Evolutionary conservation across 2,888 invertebrate genomes (phyloP), one percentile per base, ranked within the genome.

Genomic region (Limnephilus rhombicus): DNA sequence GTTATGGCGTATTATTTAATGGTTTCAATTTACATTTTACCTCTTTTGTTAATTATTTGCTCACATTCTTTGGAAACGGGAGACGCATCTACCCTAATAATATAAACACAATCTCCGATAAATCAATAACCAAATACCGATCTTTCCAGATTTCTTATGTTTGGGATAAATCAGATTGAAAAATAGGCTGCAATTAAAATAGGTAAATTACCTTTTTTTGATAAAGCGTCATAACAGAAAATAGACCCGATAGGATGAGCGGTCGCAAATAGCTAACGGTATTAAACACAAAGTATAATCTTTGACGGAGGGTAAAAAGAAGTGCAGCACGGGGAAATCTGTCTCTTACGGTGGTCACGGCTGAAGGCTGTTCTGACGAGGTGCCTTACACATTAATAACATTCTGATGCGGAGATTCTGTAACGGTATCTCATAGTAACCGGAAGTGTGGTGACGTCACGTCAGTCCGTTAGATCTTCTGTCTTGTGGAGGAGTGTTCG

Each of bases 391-490:
- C 41, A 85, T 85, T 85, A 24, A 29, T 49, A 49, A 86, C 49
- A 49, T 86, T 86, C 86, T 86, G 24, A 45, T 45, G 24, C n/a
- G 37, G 85, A 45, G 85, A 45, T 53, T 31, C 53, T 29, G 34
- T 88, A 88, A 88, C 88, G 88, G 88, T 31, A 88, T 68, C 53
- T 18, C 31, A 18, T 68, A 24, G 34, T n/a, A 29, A 68, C 53
- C 88, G 88, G 88, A 88, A 88, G 68, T 88, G 12, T n/a, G n/a
- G 11, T 41, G 87, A 34, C n/a, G 68, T 68, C 31, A 88, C 88
- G 68, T 88, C 86, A 45, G 37, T 83, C 18, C 83, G 68, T 68
- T 68, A 68, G 24, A 68, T 68, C 68, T 24, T 68, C 68, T 68
- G 68, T 68, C 68, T 68, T 68, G 53, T 68, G 53, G 18, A 68